A percentile compares a stretch with the other conserved stretches of the same genome.
Conservation (phyloP, 2,888 invertebrate genomes). For the Bhutanitis thaidina region DNA sequence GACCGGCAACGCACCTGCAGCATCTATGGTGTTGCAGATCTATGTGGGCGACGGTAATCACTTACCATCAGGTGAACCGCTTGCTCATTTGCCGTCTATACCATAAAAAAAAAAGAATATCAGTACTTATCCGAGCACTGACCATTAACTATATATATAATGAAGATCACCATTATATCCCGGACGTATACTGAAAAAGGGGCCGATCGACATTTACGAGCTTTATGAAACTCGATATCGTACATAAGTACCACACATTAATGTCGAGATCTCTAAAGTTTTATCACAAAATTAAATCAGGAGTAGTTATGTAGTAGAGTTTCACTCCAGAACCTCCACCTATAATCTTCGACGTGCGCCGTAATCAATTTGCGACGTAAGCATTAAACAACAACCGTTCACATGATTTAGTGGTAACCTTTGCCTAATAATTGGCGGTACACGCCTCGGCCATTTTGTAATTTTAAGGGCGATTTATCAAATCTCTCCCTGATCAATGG, state of each 20-base stretch:
- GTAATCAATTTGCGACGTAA: slow-evolving; percentile 17
- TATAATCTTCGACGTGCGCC: slow-evolving; percentile 4
- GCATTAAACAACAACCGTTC: slow-evolving; percentile 12
- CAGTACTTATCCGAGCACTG: too few relatives aligned
- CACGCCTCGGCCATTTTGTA: slow-evolving; percentile 17
- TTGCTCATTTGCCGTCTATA: too few relatives aligned
- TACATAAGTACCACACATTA: not conserved
- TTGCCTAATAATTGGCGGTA: slow-evolving; percentile 23
- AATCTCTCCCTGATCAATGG: not conserved
- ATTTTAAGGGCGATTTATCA: slow-evolving; percentile 3
- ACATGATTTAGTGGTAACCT: slow-evolving; percentile 30
- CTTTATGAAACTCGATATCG: not conserved
- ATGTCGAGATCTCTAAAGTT: not conserved
- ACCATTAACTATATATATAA: too few relatives aligned
- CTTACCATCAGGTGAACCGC: too few relatives aligned
- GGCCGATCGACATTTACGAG: not conserved
- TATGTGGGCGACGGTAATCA: too few relatives aligned
- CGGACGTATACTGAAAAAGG: not conserved
- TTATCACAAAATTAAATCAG: slow-evolving; percentile 13
- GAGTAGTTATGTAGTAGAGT: not conserved
- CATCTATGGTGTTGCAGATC: too few relatives aligned
- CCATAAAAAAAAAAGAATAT: too few relatives aligned
- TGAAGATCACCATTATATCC: too few relatives aligned
- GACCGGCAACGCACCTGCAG: too few relatives aligned
- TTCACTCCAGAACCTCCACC: not conserved